Evolutionary conservation across 2,113 vertebrate genomes (phyloP), one percentile per base, ranked within the genome.

Genomic region (Chlamydotis undulata): DNA sequence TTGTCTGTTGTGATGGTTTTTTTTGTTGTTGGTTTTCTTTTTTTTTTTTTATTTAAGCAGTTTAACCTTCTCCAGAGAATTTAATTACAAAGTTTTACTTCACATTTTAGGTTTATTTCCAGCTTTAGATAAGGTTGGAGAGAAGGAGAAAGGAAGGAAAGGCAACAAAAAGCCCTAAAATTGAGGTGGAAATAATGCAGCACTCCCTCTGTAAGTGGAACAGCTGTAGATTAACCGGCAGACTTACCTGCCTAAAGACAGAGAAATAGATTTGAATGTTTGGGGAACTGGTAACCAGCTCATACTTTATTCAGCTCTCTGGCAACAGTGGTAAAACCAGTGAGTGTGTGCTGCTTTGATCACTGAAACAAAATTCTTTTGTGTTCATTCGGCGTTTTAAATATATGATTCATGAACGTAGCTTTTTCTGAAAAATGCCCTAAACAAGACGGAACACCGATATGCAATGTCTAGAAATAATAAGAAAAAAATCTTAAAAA

Each of bases 301-400:
- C 37, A 68, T 86, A 52, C 29, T 89, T 92, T 67, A 65, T 89
- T 78, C 89, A 95, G 23, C n/a, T 71, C 12, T 76, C 71, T 93
- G 79, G 65, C 90, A 94, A 10, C 52, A 80, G 83, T 78, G 60
- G 81, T 89, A 94, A 87, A 84, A 96, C 91, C 96, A 60, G 73
- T 89, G 83, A 65, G 25, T 93, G 56, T 93, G 88, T 83, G 15
- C 43, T 91, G 1, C 91, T 96, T 94, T 94, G 89, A 89, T 96
- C 89, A 87, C 43, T 23, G 61, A 91, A 68, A 39, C 80, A 75
- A 89, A 95, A 69, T 73, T 64, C 78, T 82, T 93, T 63, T 37
- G 83, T 71, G 29, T 88, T 94, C 47, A 19, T 78, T 80, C 89
- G 87, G 22, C 21, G 12, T 83, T 94, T 94, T 56, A 71, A 87